These are phyloP conservation scores for Centropus unirufus DNA, from an alignment of 2,113 vertebrate genomes.

Conservation along the genomic window DNA sequence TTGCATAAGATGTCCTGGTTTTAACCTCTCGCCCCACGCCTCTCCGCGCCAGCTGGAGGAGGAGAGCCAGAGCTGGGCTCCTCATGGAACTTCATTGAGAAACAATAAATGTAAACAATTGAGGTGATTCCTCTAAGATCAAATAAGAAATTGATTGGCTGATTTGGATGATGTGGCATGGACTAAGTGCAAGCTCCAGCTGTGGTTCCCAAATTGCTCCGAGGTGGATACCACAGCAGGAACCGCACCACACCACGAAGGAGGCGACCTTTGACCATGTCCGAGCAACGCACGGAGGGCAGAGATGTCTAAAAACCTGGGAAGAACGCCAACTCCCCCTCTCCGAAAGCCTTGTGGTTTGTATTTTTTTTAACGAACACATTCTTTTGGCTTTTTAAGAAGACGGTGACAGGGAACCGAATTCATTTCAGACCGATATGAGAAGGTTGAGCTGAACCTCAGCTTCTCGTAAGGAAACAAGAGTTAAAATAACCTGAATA, in stretches of 20 bases:
- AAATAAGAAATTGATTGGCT: conserved; percentile 1
- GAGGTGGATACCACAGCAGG: background rate
- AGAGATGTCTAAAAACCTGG: background rate
- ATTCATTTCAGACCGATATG: conserved; percentile 18
- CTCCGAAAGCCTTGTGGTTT: background rate
- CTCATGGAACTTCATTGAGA: conserved; percentile 38
- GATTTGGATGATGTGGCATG: background rate
- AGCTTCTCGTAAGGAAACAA: conserved; percentile 11
- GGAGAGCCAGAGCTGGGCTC: conserved; percentile 63
- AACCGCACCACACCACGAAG: background rate
- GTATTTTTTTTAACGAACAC: background rate
- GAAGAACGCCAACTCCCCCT: background rate
- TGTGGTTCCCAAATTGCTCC: background rate
- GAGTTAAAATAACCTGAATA: conserved; percentile 69
- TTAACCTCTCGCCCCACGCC: background rate
- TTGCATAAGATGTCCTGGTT: conserved; percentile 58
- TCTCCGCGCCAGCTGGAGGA: conserved; percentile 24
- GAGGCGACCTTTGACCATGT: background rate
- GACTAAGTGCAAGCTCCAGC: background rate
- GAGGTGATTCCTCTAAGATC: background rate
- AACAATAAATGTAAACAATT: conserved; percentile 54
- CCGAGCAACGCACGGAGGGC: rapidly evolving
- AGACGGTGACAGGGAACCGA: background rate
- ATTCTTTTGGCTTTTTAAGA: conserved; percentile 48
- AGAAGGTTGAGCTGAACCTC: conserved; percentile 15